Percentiles rank a stretch among this genome's conserved stretches.
Conservation (phyloP, 2,113 vertebrate species). For the Aptenodytes forsteri region DNA sequence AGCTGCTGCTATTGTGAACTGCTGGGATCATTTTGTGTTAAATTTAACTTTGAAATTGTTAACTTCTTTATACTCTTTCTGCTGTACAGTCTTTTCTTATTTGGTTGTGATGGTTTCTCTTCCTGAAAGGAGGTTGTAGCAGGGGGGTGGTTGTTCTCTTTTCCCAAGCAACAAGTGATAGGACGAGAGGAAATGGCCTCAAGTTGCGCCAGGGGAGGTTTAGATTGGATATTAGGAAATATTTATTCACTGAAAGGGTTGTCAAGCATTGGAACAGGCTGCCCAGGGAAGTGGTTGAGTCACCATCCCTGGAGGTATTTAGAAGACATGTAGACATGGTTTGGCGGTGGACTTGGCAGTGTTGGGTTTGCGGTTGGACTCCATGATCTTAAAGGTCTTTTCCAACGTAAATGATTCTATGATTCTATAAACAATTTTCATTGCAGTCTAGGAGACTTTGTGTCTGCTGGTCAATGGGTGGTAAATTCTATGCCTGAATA, state of each 20-base stretch:
- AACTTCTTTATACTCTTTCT: neutral
- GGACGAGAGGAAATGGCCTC: accelerated
- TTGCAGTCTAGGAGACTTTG: neutral
- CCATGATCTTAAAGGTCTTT: neutral
- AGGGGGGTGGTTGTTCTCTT: accelerated
- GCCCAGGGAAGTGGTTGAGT: neutral
- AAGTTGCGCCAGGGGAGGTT: neutral
- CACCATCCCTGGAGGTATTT: neutral
- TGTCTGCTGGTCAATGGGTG: neutral
- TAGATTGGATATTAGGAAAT: neutral
- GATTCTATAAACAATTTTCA: neutral
- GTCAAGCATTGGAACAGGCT: neutral
- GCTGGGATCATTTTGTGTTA: neutral
- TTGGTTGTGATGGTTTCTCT: neutral
- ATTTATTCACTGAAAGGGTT: neutral
- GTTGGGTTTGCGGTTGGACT: neutral
- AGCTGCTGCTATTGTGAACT: neutral
- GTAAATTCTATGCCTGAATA: neutral
- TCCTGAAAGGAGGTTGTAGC: neutral
- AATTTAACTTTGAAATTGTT: slow-evolving; percentile 15
- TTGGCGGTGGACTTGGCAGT: neutral
- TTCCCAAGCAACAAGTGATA: neutral
- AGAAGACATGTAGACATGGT: neutral
- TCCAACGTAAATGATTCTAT: neutral
- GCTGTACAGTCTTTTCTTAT: neutral